phyloP scores from a whole-genome alignment of 1,140 invertebrate genomes.

The Heliconius nattereri region DNA sequence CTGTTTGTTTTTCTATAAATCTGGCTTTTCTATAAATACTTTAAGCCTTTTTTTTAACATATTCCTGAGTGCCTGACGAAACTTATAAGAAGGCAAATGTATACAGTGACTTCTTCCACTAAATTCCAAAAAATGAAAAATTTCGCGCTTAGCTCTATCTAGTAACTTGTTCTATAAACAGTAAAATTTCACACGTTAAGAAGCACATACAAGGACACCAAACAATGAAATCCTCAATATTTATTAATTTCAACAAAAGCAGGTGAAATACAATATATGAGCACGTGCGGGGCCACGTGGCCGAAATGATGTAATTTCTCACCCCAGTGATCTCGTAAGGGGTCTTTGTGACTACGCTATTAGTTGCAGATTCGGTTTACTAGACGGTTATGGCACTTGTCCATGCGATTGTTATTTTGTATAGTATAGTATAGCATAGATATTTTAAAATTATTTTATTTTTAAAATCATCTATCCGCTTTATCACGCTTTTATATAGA shows the following conservation, averaged over 20 bases:
- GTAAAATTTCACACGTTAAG: background rate
- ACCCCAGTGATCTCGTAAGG: constrained; percentile 6
- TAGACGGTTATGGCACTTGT: background rate
- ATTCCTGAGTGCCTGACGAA: too few species aligned
- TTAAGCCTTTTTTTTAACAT: too few species aligned
- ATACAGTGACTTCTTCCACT: too few species aligned
- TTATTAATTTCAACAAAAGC: background rate
- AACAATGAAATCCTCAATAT: background rate
- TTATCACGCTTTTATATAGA: too few species aligned
- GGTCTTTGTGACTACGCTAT: background rate
- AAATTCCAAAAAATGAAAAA: too few species aligned
- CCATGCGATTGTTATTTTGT: background rate
- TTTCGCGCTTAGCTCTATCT: too few species aligned
- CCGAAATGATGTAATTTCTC: constrained; percentile 27
- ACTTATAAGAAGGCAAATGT: too few species aligned
- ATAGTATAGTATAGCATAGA: background rate
- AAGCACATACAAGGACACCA: background rate
- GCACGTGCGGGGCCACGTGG: constrained; percentile 23
- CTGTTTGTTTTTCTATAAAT: too few species aligned
- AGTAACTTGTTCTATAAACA: too few species aligned
- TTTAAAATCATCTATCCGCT: too few species aligned
- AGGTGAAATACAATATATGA: constrained; percentile 16
- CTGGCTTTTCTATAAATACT: too few species aligned
- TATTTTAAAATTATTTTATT: too few species aligned
- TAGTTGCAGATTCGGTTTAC: background rate